Base-by-base conservation (phyloP, 2,797 vertebrate species). In the Rhinatrema bivittatum region DNA sequence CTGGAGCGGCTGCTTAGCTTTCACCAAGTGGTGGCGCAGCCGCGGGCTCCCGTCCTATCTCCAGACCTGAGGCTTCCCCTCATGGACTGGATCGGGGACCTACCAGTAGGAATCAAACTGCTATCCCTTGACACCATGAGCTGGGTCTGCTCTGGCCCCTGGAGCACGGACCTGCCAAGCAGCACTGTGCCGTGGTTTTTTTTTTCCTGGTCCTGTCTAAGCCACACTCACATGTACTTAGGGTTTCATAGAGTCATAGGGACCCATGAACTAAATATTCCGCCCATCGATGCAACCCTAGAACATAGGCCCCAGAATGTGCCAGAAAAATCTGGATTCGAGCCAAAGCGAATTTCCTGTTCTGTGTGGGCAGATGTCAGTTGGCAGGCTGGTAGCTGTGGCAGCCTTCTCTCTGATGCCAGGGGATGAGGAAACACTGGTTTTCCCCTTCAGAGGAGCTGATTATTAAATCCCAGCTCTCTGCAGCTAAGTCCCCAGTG, bases 351-450 rank as follows among this genome's bases (percentile, higher is more conserved):
- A 69, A 64, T 66, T 53, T 71, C 67, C 61, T 65, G 50, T 47
- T 70, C 56, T 65, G 60, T 50, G 75, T 79, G 70, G 74, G 76
- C 70, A 73, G 68, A 57, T 65, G 68, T 75, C 70, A 68, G 46
- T 65, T 69, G 70, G 66, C 55, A 68, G 50, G 60, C 64, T 72
- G 65, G 73, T 74, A 79, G 71, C 65, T 62, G 62, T 58, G 21
- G 54, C 59, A 79, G 81, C 76, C 72, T 78, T 67, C 66, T 70
- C 70, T 64, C 58, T 64, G 59, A 74, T 72, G 57, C 71, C 62
- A 59, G 27, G 53, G 57, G 60, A 69, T 49, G 53, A 37, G 48
- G 59, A 55, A 62, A 54, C 47, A 55, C 53, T 51, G 54, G 51
- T 57, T 74, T 68, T 73, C 71, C 52, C 31, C 5, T 56, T 61